Evolutionary conservation across 1,140 invertebrate species (phyloP), one percentile per base, ranked within the genome.

Genomic region (Hycleus phaleratus): DNA sequence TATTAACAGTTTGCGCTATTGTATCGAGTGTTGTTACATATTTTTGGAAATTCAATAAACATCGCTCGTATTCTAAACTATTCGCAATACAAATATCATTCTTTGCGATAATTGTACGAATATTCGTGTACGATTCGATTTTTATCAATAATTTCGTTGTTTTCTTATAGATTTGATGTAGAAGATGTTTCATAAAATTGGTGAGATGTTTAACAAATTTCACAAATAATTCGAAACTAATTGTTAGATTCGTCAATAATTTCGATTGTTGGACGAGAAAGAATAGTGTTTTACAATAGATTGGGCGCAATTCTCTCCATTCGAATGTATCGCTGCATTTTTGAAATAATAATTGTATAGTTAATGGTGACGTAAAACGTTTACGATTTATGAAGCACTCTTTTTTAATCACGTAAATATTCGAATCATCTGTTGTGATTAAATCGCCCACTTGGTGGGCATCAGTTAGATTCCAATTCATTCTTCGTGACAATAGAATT

Each of bases 241-340:
- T 73, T 10, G 75, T 71, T 24, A 78, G 66, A 10, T 61, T 70
- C 47, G 74, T 70, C 67, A 75, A 74, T 18, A 74, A 62, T 61
- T 74, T 72, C 64, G 73, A 73, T 70, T 78, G 74, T 6, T 68
- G 66, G 44, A 71, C 65, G 3, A 79, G 70, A 68, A 76, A 78
- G 57, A 73, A 76, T 24, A 78, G 61, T 32, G 68, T 69, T 65
- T 73, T 71, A 42, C 67, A 67, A 47, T 75, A 74, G 10, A 78
- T 50, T 54, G 65, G 71, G 57, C 72, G 67, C 26, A 75, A 71
- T 46, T 76, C 74, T 56, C 72, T 73, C 52, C 69, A 77, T 54
- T 75, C 75, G 24, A 75, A 76, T 25, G 74, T 60, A 4, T 71
- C 68, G 60, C 73, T 77, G 9, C 69, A 71, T 53, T 75, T 71